These are phyloP conservation scores for Actinernus sp. DNA, from an alignment of 92 coral and sea anemone genomes.

Conservation along the genomic window DNA sequence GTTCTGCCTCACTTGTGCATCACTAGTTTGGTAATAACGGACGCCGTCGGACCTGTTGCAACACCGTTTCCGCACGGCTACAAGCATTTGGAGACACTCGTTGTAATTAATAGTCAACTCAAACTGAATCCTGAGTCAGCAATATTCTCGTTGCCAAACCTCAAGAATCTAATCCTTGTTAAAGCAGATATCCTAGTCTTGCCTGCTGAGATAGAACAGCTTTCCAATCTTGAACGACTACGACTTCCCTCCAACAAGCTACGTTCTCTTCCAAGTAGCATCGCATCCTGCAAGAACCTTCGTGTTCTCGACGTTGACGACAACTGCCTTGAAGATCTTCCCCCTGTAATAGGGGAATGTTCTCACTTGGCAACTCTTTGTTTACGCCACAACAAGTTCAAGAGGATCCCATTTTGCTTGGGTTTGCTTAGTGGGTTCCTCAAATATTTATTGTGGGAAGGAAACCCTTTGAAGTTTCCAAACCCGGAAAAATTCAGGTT, in stretches of 20 bases:
- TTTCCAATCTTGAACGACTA: conserved; percentile 63
- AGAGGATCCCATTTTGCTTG: conserved; percentile 73
- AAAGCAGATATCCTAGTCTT: conserved; percentile 46
- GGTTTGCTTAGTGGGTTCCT: conserved; percentile 71
- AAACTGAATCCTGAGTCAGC: conserved; percentile 64
- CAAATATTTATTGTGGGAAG: conserved; percentile 46
- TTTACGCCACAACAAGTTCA: conserved; percentile 64
- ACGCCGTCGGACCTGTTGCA: conserved; percentile 55
- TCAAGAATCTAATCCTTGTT: conserved; percentile 59
- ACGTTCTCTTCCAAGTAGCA: conserved; percentile 68
- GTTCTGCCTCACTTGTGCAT: conserved; percentile 65
- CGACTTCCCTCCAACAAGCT: conserved; percentile 73
- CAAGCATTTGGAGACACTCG: conserved; percentile 50
- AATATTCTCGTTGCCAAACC: conserved; percentile 44
- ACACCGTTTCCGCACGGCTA: conserved; percentile 68
- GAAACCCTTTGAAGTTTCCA: conserved; percentile 72
- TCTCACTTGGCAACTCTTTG: conserved; percentile 63
- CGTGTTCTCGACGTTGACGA: conserved; percentile 60
- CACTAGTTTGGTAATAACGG: conserved; percentile 51
- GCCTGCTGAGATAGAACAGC: conserved; percentile 61
- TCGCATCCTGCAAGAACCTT: conserved; percentile 65
- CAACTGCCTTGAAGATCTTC: conserved; percentile 68
- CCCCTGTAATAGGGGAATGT: conserved; percentile 72
- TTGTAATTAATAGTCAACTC: conserved; percentile 76
- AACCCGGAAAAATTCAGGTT: conserved; percentile 56